phyloP scores from a whole-genome alignment of 2,888 invertebrate genomes.

The Linnaemya tessellans region DNA sequence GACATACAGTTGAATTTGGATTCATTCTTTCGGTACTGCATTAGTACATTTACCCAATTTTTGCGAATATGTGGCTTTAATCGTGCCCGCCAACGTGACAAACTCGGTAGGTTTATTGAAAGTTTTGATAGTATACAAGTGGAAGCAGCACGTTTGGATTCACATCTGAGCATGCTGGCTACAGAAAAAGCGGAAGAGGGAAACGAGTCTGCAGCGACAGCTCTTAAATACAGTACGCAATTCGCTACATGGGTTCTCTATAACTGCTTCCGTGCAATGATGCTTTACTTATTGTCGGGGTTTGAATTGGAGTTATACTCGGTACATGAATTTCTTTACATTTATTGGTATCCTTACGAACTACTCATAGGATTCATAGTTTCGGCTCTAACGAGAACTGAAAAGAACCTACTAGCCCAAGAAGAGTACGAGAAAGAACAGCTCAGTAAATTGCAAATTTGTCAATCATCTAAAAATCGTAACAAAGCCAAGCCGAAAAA shows the following conservation, averaged over 20 bases:
- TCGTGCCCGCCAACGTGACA: conserved; percentile 96
- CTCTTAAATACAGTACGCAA: conserved; percentile 80
- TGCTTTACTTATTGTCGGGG: conserved; percentile 95
- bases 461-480: conserved; percentile 79
- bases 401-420: conserved; percentile 91
- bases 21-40: conserved; percentile 92
- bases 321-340: conserved; percentile 97
- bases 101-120: conserved; percentile 94
- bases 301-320: conserved; percentile 98
- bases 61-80: conserved; percentile 97
- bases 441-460: conserved; percentile 78
- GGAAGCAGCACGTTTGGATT: conserved; percentile 94
- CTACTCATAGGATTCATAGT: conserved; percentile 97
- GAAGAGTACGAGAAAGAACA: conserved; percentile 85
- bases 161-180: conserved; percentile 88
- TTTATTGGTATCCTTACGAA: conserved; percentile 98
- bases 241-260: conserved; percentile 94
- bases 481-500: conserved; percentile 83
- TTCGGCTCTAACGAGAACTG: conserved; percentile 94
- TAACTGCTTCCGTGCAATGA: conserved; percentile 96
- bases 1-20: conserved; percentile 93
- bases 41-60: conserved; percentile 90
- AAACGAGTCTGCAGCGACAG: conserved; percentile 92
- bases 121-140: conserved; percentile 93
- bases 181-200: conserved; percentile 87